Percentiles rank a stretch among this genome's conserved stretches.
These are phyloP conservation scores for Lutraria lutraria DNA, from an alignment of 2,888 invertebrate genomes.

Conservation along the genomic window DNA sequence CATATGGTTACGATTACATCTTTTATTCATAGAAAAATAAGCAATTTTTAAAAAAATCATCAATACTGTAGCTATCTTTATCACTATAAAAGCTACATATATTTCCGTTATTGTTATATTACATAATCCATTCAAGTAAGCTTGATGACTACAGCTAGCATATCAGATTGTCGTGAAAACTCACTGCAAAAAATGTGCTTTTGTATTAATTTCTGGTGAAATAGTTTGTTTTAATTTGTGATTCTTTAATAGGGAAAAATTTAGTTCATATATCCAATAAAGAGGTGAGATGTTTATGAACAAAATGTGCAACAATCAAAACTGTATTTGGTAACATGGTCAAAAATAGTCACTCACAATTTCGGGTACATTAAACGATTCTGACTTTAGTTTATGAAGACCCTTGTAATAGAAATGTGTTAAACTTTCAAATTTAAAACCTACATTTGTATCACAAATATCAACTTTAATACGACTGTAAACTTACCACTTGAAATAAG, in stretches of 20 bases:
- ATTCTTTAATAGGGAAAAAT: conserved; percentile 29
- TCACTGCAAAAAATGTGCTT: neutral
- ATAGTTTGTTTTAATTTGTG: neutral
- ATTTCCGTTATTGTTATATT: neutral
- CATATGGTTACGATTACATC: too few relatives aligned
- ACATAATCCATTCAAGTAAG: neutral
- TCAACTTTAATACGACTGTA: too few relatives aligned
- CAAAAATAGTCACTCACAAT: conserved; percentile 53
- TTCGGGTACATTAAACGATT: conserved; percentile 60
- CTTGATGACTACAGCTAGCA: neutral
- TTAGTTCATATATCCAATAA: neutral
- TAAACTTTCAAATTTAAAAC: neutral
- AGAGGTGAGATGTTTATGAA: conserved; percentile 18
- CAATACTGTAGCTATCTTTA: too few relatives aligned
- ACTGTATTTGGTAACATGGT: conserved; percentile 26
- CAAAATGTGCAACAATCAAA: conserved; percentile 22
- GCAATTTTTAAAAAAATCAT: too few relatives aligned
- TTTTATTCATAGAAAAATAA: too few relatives aligned
- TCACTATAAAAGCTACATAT: neutral
- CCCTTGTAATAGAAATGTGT: neutral
- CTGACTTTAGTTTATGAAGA: conserved; percentile 33
- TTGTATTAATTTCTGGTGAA: conserved; percentile 15
- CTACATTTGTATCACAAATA: neutral
- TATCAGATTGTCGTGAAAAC: neutral
- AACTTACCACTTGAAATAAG: too few relatives aligned